phyloP scores from a whole-genome alignment of 2,888 invertebrate genomes.

The Caradrina kadenii region DNA sequence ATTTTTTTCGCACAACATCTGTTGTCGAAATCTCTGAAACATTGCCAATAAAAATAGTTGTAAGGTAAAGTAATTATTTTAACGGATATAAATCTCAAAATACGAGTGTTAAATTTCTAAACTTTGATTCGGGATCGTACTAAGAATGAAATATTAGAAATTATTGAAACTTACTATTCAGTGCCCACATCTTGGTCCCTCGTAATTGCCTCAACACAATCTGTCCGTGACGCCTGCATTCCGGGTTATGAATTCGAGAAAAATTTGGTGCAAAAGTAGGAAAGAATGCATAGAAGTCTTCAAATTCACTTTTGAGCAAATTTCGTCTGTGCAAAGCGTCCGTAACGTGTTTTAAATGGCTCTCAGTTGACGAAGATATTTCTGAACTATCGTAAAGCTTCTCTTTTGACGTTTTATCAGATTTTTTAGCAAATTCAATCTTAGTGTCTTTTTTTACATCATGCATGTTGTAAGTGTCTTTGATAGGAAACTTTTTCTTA shows the following conservation, averaged over 20 bases:
- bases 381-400: constrained; percentile 67
- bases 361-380: constrained; percentile 70
- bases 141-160: constrained; percentile 41
- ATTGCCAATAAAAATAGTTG: constrained; percentile 77
- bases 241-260: constrained; percentile 91
- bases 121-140: constrained; percentile 32
- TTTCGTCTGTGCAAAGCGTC: constrained; percentile 83
- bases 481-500: constrained; percentile 60
- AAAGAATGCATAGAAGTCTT: constrained; percentile 91
- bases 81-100: constrained; percentile 60
- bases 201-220: constrained; percentile 92
- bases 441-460: constrained; percentile 63
- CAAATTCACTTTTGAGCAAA: constrained; percentile 89
- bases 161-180: constrained; percentile 91
- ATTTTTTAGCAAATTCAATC: constrained; percentile 53
- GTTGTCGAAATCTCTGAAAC: constrained; percentile 77
- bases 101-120: constrained; percentile 49
- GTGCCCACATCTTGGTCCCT: constrained; percentile 93
- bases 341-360: constrained; percentile 79
- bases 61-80: constrained; percentile 62
- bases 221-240: constrained; percentile 93
- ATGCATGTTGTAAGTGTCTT: constrained; percentile 58
- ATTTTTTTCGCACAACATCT: constrained; percentile 74
- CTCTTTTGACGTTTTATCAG: constrained; percentile 63
- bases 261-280: constrained; percentile 93